Base-by-base conservation (phyloP, 1,140 invertebrate species). In the Drosophila hydei region DNA sequence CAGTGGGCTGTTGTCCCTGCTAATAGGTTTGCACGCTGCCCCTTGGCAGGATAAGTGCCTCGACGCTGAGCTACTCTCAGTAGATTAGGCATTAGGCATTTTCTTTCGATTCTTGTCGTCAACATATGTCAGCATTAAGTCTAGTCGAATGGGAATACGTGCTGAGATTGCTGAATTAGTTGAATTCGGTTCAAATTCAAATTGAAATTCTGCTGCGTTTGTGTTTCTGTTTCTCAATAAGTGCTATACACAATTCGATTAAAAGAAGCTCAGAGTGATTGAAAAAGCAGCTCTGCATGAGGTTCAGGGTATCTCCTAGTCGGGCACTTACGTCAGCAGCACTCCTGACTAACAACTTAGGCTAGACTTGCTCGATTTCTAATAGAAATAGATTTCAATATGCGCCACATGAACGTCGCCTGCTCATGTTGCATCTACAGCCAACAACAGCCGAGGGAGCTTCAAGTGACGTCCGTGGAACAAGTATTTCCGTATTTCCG, bases 401-500 rank as follows among this genome's bases (percentile, higher is more conserved):
- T 21, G 33, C 18, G 23, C 48, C 60, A 45, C 68, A 64, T 71
- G 48, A 71, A 71, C 50, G 18, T 56, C 16, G 25, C 36, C 4
- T 58, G 40, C 25, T 52, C 33, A 16, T 33, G 42, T 2, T 33
- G 52, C 62, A 65, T 48, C 43, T 40, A 12, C 7, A 16, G 38
- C n/a, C 38, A 14, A 38, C 19, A 56, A 14, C 18, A 38, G 7
- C 7, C 9, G 42, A 3, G 42, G 74, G 27, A 62, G 64, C 75
- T 61, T 64, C 50, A 70, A 64, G 50, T 63, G 71, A 70, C 63
- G 72, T 65, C 69, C 48, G 72, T 79, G 72, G 68, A 27, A 61
- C 72, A 75, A 75, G 60, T 69, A 85, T 80, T 85, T 84, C 76
- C 78, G 60, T 69, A 85, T 80, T 85, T 84, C 76, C 78, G 78